Base-by-base conservation (phyloP, 2,797 vertebrate species). In the Limosa lapponica region DNA sequence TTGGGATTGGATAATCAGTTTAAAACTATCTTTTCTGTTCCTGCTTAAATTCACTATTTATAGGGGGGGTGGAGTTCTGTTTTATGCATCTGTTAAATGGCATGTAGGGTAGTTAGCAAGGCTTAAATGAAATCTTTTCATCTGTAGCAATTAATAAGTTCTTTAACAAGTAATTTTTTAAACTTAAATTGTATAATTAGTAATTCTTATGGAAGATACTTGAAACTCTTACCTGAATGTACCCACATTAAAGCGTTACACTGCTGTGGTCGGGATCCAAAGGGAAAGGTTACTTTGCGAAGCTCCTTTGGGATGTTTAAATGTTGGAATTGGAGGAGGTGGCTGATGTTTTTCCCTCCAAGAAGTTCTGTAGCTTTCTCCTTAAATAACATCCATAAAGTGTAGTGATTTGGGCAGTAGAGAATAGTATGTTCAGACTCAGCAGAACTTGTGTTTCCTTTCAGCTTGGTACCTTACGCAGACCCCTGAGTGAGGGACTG, bases 401-500 rank as follows among this genome's bases (percentile, higher is more conserved):
- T 16, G 27, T 15, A 20, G 18, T 32, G 37, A 16, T 37, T 73
- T 54, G 49, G 51, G 15, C 23, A 18, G n/a, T 12, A 58, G 46
- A 12, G 43, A 24, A 16, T 3, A 8, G 20, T 22, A 2, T 0
- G 0, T 52, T 83, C 34, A 16, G 28, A 4, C 4, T 27, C 23
- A 12, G 30, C 5, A 32, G 78, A 55, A 25, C 25, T 57, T 28
- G 4, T 32, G 37, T 43, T 49, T 82, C 32, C 28, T 48, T 64
- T 55, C 49, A 24, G 15, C 30, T 25, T 11, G 43, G 34, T 64
- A 5, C 51, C 49, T 30, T 39, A 10, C 10, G 1, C 22, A 46
- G 55, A 17, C 3, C 19, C 8, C 44, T 6, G 16, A 3, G 1
- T 3, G 77, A 57, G 58, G 11, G 18, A 7, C 27, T 28, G 30